Percentiles rank a stretch among this genome's conserved stretches.
Evolutionary conservation across 2,113 vertebrate species (phyloP).

Genomic region (Cyanoderma ruficeps): DNA sequence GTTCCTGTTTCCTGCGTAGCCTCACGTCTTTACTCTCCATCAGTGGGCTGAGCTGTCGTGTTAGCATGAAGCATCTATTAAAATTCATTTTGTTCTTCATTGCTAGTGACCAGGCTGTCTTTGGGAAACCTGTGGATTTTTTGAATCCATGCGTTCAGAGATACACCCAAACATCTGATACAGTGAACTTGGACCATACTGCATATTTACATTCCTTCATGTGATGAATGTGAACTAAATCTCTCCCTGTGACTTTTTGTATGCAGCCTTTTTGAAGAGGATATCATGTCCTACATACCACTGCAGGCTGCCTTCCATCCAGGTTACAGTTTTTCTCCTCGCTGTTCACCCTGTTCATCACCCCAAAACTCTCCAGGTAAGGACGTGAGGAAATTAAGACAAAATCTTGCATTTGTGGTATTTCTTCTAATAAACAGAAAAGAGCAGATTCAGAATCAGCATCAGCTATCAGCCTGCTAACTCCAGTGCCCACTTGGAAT

Average conservation of each 20-base stretch:
- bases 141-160: neutral
- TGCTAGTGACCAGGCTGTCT: neutral
- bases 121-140: neutral
- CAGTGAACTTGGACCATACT: neutral
- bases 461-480: neutral
- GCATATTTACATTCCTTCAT: neutral
- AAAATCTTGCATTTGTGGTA: neutral
- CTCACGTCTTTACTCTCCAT: neutral
- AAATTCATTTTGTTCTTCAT: neutral
- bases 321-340: constrained; percentile 92
- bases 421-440: neutral
- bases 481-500: neutral
- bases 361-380: constrained; percentile 97
- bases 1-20: neutral
- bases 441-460: neutral
- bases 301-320: constrained; percentile 88
- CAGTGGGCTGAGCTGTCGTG: neutral
- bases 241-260: neutral
- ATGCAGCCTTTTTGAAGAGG: constrained; percentile 94
- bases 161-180: neutral
- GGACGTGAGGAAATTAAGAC: neutral
- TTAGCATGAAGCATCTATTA: neutral
- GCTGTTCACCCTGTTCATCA: constrained; percentile 93
- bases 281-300: constrained; percentile 94
- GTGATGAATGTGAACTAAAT: neutral